Conservation (phyloP, 2,888 invertebrate species). For the Nomada fabriciana region DNA sequence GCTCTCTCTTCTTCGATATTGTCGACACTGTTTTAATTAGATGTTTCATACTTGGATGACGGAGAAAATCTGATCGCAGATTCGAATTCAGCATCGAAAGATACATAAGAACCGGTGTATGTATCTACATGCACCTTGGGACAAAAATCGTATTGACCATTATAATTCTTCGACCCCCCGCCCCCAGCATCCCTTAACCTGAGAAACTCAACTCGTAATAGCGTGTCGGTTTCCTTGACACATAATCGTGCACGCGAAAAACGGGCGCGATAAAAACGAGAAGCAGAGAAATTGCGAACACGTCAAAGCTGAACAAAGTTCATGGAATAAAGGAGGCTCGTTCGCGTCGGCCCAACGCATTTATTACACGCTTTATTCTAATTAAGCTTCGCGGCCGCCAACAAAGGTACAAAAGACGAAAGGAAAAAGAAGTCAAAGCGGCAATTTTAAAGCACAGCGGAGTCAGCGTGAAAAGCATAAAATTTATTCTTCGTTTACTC, state of each 20-base stretch:
- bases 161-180: too few relatives aligned
- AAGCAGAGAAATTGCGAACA: not conserved
- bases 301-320: constrained; percentile 17
- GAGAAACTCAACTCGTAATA: not conserved
- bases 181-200: not conserved
- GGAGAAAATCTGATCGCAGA: not conserved
- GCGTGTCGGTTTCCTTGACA: not conserved
- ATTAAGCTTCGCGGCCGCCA: constrained; percentile 34
- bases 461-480: constrained; percentile 34
- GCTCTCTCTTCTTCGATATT: too few relatives aligned
- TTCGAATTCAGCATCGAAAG: not conserved
- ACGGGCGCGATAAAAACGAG: not conserved
- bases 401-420: constrained; percentile 11
- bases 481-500: constrained; percentile 48
- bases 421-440: constrained; percentile 9
- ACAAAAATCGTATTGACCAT: not conserved
- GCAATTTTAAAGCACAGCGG: constrained; percentile 37
- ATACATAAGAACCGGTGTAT: not conserved
- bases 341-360: constrained; percentile 22
- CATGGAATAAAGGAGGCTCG: not conserved
- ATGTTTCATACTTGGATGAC: not conserved
- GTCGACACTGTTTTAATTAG: too few relatives aligned
- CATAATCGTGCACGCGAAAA: not conserved
- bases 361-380: constrained; percentile 41
- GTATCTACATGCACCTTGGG: not conserved